phyloP scores from a whole-genome alignment of 2,797 vertebrate species.

The Clarias laeviceps region DNA sequence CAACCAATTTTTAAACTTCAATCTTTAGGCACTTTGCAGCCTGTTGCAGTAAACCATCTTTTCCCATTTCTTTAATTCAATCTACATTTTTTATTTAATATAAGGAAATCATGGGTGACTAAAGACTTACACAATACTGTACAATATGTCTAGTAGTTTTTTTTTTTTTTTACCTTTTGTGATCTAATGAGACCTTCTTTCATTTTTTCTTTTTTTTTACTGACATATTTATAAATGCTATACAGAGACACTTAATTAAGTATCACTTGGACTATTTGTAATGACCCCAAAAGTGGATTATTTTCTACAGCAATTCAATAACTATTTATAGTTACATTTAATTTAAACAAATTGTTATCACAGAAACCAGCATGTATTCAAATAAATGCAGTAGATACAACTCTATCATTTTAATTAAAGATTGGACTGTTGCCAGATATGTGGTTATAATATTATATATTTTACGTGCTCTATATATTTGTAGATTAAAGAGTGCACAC shows the following conservation, averaged over 20 bases:
- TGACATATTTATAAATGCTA: too few species aligned
- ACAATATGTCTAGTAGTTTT: too few species aligned
- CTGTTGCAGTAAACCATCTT: too few species aligned
- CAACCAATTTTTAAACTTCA: too few species aligned
- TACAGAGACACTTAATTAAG: background rate
- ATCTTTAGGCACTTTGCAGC: too few species aligned
- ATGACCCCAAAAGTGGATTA: background rate
- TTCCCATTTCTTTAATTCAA: too few species aligned
- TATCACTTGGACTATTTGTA: background rate
- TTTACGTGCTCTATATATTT: background rate
- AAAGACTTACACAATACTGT: too few species aligned
- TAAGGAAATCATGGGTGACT: too few species aligned
- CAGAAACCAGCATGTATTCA: background rate
- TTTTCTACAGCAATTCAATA: background rate
- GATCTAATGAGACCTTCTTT: background rate
- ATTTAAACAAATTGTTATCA: background rate
- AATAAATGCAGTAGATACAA: background rate
- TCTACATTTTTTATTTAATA: too few species aligned
- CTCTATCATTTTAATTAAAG: background rate
- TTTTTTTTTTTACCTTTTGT: background rate
- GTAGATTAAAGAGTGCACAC: background rate
- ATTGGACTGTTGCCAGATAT: background rate
- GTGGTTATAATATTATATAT: background rate
- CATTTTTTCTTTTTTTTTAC: too few species aligned
- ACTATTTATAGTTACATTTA: background rate